Base-by-base conservation (phyloP, 30 jellyfish, hydroid and myxozoan genomes). In the Turritopsis rubra region DNA sequence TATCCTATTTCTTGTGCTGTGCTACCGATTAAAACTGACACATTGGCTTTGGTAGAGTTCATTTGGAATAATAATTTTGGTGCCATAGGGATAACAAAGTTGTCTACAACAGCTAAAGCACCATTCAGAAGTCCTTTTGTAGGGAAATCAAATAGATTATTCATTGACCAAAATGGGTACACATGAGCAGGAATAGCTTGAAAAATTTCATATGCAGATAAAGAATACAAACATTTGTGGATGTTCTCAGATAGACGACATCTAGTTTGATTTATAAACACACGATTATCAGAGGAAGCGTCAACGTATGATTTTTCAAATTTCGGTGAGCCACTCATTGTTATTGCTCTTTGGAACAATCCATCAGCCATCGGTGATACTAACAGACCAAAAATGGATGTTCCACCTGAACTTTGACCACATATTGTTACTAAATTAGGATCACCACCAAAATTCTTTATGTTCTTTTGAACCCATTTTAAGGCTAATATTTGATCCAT, bases 341-440 rank as follows among this genome's bases (percentile, higher is more conserved):
- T 80, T 28, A 89, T 89, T 8, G 75, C 96, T 19, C 89, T 72
- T 1, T 30, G 28, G 52, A 89, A 89, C 17, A 89, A 87, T 9
- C 96, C 96, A 53, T 84, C 80, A 18, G 87, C 85, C 8, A 85
- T 54, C 0, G 96, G 96, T 28, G 96, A 89, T 53, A 83, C 70
- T 73, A 75, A 29, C 17, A 89, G 81, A 5, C 83, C 27, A 18
- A 87, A 21, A 1, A 79, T 84, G 53, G 93, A 75, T 31, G 86
- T 89, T 7, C 86, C 86, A 20, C 96, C 96, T 0, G 96, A 89
- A 31, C 96, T 83, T 21, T 89, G 84, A 9, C 96, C 96, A 79
- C 79, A 79, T 20, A 89, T 65, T 7, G 96, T 89, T 65, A 89
- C 90, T 25, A 75, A 28, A 71, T 73, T 73, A 18, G 93, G 93